Evolutionary conservation across 2,888 invertebrate genomes (phyloP).

Genomic region (Athalia cordata): DNA sequence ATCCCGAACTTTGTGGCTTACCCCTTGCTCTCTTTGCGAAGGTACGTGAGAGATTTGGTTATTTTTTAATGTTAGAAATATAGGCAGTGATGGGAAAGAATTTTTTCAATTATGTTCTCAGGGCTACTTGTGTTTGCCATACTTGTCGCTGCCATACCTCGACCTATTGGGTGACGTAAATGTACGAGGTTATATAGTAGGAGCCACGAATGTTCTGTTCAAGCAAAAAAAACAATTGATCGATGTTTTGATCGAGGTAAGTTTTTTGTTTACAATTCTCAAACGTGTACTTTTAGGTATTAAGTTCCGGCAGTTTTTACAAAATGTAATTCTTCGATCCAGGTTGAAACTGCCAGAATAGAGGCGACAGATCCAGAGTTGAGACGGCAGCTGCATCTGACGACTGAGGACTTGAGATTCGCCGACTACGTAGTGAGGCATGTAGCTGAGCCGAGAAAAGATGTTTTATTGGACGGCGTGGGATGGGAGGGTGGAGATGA

Average conservation of each 20-base stretch:
- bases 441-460: conserved; percentile 79
- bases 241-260: conserved; percentile 92
- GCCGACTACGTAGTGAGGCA: conserved; percentile 93
- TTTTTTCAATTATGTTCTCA: conserved; percentile 63
- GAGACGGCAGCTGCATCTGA: conserved; percentile 88
- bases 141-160: conserved; percentile 94
- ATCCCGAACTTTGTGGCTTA: conserved; percentile 87
- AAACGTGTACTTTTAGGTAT: neutral
- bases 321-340: neutral
- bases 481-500: conserved; percentile 96
- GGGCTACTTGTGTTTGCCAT: conserved; percentile 96
- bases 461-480: conserved; percentile 83
- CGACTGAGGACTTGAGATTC: conserved; percentile 96
- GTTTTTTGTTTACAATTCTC: neutral
- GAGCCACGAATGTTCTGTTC: conserved; percentile 99
- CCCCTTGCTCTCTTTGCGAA: conserved; percentile 92
- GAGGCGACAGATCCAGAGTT: conserved; percentile 88
- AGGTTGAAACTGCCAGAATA: conserved; percentile 89
- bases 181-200: conserved; percentile 91
- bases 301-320: neutral
- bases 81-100: neutral
- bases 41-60: conserved; percentile 65
- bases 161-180: conserved; percentile 92
- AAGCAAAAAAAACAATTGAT: conserved; percentile 95
- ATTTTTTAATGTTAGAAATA: neutral